Conservation (phyloP, 2,797 vertebrate species). For the Numenius phaeopus region DNA sequence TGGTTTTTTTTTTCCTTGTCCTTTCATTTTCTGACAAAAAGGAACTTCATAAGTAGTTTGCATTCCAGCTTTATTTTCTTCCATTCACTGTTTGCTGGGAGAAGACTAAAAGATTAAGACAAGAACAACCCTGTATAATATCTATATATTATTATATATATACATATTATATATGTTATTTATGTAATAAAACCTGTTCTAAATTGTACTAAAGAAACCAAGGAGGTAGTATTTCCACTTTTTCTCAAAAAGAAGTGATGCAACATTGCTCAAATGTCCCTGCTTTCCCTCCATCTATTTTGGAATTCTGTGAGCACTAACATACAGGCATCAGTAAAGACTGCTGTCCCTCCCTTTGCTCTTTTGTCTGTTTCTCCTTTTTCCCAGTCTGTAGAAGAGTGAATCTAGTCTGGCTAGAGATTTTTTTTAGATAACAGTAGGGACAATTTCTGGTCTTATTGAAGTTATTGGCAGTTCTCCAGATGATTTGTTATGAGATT, state of each 20-base stretch:
- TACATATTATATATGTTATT: neutral
- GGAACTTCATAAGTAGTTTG: neutral
- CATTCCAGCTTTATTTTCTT: neutral
- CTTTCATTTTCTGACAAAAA: constrained; percentile 14
- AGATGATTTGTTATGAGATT: constrained; percentile 66
- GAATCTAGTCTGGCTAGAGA: neutral
- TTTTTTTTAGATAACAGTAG: constrained; percentile 53
- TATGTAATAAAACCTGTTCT: neutral
- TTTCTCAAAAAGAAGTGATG: neutral
- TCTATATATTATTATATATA: neutral
- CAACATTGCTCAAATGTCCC: neutral
- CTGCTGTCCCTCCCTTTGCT: neutral
- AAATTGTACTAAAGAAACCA: neutral
- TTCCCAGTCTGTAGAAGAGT: neutral
- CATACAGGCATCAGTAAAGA: neutral
- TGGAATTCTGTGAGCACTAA: neutral
- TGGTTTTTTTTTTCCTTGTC: neutral
- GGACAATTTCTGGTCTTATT: constrained; percentile 38
- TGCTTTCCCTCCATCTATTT: neutral
- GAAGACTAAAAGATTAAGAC: neutral
- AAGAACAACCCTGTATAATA: neutral
- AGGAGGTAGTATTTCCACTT: neutral
- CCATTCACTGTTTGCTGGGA: neutral
- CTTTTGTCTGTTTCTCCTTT: constrained; percentile 30
- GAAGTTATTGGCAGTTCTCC: constrained; percentile 60